These are phyloP conservation scores for Trichomalopsis sarcophagae DNA, from an alignment of 1,140 invertebrate species.

Conservation along the genomic window DNA sequence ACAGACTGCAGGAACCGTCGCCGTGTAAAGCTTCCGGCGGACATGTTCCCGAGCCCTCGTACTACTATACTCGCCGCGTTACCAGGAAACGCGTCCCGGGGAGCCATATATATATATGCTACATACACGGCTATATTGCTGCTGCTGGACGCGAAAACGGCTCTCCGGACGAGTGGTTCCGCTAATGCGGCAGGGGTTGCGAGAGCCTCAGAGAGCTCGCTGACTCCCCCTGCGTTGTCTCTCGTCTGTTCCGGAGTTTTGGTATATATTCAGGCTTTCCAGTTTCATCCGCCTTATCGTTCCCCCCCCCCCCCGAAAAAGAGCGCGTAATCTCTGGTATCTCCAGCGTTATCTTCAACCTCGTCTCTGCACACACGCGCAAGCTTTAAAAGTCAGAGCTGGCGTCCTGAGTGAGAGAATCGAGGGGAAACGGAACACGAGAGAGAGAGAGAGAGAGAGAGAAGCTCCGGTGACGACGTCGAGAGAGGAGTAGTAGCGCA, in stretches of 20 bases:
- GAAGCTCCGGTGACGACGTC: slow-evolving; percentile 31
- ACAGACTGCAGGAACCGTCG: slow-evolving; percentile 27
- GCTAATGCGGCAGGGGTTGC: slow-evolving; percentile 52
- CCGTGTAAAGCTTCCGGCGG: slow-evolving; percentile 41
- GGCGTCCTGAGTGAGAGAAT: neutral
- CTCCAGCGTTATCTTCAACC: neutral
- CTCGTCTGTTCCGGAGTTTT: no score
- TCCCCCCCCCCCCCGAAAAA: neutral
- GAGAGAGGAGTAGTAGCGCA: slow-evolving; percentile 13
- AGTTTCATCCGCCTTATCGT: neutral
- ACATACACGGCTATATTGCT: neutral
- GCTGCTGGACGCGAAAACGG: slow-evolving; percentile 44
- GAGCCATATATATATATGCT: neutral
- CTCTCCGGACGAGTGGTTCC: slow-evolving; percentile 59
- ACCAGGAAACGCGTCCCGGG: slow-evolving; percentile 54
- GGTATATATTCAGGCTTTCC: no score
- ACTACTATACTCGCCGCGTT: slow-evolving; percentile 31
- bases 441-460: slow-evolving; percentile 19
- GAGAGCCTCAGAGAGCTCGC: slow-evolving; percentile 4
- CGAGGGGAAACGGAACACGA: slow-evolving; percentile 42
- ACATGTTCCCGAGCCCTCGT: slow-evolving; percentile 45
- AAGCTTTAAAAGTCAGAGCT: no score
- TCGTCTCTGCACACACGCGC: neutral
- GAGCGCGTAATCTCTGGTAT: neutral
- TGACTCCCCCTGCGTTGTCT: no score